These are phyloP conservation scores for Maccullochella peelii DNA, from an alignment of 2,113 vertebrate genomes.

Conservation along the genomic window DNA sequence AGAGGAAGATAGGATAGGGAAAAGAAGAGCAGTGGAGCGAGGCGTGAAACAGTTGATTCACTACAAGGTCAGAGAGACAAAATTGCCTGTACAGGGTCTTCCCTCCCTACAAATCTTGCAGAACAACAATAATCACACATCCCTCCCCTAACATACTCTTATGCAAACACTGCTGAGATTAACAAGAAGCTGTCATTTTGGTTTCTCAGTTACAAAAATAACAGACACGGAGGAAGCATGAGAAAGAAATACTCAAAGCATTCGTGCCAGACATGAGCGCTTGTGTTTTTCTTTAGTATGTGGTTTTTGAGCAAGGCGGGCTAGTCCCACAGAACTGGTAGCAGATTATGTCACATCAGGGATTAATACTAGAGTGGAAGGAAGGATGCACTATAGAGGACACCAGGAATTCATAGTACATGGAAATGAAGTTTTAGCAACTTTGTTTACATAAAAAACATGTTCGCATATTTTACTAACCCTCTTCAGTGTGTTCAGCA, in stretches of 20 bases:
- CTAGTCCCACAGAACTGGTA: neutral
- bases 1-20: neutral
- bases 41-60: constrained; percentile 3
- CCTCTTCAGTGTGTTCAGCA: neutral
- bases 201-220: constrained; percentile 33
- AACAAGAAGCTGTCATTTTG: constrained; percentile 34
- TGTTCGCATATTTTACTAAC: neutral
- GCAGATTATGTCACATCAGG: constrained; percentile 41
- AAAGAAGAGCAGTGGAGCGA: constrained; percentile 19
- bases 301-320: constrained; percentile 20
- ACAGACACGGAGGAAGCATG: neutral
- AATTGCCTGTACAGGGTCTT: constrained; percentile 11
- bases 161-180: constrained; percentile 12
- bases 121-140: constrained; percentile 31
- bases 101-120: neutral
- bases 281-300: neutral
- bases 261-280: neutral
- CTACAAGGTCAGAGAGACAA: constrained; percentile 9
- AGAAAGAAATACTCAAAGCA: constrained; percentile 1
- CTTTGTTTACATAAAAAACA: constrained; percentile 5
- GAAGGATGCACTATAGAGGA: constrained; percentile 7
- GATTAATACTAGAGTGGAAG: constrained; percentile 36
- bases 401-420: constrained; percentile 22
- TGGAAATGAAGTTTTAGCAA: neutral
- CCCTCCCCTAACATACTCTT: neutral